Percentiles rank a stretch among this genome's conserved stretches.
Evolutionary conservation across 2,113 vertebrate species (phyloP).

Genomic region (Ochotona princeps): DNA sequence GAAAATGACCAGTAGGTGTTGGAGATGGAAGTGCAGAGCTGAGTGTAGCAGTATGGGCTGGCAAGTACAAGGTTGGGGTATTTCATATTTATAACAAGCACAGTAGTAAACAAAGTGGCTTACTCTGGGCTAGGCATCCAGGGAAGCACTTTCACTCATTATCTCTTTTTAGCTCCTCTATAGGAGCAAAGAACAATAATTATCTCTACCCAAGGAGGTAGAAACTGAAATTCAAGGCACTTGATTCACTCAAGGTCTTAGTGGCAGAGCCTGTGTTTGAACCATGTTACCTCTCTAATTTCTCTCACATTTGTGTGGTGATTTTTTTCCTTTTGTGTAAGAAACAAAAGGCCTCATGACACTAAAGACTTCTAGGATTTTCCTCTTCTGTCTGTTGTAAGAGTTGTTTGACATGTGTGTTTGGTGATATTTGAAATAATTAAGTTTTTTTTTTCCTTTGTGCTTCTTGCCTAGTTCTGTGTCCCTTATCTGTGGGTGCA

Average conservation of each 20-base stretch:
- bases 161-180: background rate
- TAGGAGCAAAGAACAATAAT: background rate
- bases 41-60: background rate
- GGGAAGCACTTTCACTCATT: background rate
- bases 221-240: background rate
- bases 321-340: background rate
- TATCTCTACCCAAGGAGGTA: background rate
- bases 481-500: background rate
- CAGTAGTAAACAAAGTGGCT: background rate
- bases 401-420: background rate
- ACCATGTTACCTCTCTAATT: background rate
- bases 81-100: background rate
- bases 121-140: background rate
- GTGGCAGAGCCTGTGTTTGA: background rate
- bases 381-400: background rate
- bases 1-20: background rate
- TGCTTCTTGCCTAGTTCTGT: conserved; percentile 10
- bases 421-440: background rate
- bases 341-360: background rate
- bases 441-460: background rate
- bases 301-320: background rate
- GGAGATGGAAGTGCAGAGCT: background rate
- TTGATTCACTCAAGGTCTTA: background rate
- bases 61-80: background rate
- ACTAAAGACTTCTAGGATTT: background rate